phyloP scores from a whole-genome alignment of 2,797 vertebrate species.

The Gymnodraco acuticeps region DNA sequence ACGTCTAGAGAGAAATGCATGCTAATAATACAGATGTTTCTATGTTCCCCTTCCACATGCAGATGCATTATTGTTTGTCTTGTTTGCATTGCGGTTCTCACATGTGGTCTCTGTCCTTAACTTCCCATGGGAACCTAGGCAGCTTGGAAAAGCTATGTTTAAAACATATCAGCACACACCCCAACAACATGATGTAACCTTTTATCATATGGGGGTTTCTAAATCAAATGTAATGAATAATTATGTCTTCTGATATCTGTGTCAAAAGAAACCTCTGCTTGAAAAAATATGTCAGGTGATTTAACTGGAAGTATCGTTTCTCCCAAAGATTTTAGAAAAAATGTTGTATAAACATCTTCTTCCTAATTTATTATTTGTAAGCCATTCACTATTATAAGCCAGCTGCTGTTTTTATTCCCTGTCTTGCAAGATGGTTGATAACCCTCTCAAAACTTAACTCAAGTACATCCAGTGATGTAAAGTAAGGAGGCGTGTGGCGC shows the following conservation, averaged over 20 bases:
- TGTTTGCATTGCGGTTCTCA: slow-evolving; percentile 23
- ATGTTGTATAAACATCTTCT: background rate
- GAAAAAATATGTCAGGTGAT: too few relatives aligned
- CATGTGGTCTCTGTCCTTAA: slow-evolving; percentile 18
- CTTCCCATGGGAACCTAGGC: slow-evolving; percentile 16
- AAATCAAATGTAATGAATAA: too few relatives aligned
- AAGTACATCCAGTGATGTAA: too few relatives aligned
- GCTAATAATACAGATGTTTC: background rate
- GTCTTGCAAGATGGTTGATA: background rate
- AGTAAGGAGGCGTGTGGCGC: too few relatives aligned
- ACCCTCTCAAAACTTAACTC: background rate
- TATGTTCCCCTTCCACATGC: background rate
- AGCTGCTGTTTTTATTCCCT: background rate
- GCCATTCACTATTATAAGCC: too few relatives aligned
- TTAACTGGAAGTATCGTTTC: background rate
- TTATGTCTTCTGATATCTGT: too few relatives aligned
- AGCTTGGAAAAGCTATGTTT: background rate
- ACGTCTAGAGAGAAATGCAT: background rate
- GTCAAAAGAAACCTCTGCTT: too few relatives aligned
- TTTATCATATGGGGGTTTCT: background rate
- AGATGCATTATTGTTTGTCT: background rate
- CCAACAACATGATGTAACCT: background rate
- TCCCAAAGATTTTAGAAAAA: background rate
- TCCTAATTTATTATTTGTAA: too few relatives aligned
- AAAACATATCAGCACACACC: background rate